Evolutionary conservation across 2,888 invertebrate species (phyloP).

Genomic region (Lithophane semibrunnea): DNA sequence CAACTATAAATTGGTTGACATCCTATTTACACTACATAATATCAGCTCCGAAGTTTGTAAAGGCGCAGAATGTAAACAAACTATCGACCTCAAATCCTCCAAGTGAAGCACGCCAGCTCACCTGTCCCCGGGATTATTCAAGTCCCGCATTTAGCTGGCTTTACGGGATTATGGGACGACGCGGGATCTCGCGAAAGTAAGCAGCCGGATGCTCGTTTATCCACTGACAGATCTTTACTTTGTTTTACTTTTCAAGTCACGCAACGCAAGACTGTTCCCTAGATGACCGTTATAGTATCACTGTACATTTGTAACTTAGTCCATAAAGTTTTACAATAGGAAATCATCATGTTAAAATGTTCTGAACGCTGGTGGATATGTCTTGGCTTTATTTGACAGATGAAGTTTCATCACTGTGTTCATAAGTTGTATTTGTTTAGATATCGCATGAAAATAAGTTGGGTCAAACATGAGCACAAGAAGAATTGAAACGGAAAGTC

Average conservation of each 20-base stretch:
- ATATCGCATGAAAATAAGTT: not conserved
- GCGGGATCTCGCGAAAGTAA: constrained; percentile 72
- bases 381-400: not conserved
- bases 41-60: constrained; percentile 40
- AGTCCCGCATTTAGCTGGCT: constrained; percentile 74
- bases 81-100: constrained; percentile 70
- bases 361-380: not conserved
- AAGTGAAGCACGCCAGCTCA: constrained; percentile 68
- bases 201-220: constrained; percentile 76
- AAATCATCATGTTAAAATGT: not conserved
- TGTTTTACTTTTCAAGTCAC: constrained; percentile 76
- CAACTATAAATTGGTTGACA: constrained; percentile 50
- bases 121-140: constrained; percentile 75
- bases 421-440: not conserved
- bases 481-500: not conserved
- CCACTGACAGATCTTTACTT: constrained; percentile 74
- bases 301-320: constrained; percentile 36
- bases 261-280: constrained; percentile 60
- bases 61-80: constrained; percentile 67
- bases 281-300: constrained; percentile 49
- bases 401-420: no score
- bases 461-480: not conserved
- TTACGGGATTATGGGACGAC: constrained; percentile 74
- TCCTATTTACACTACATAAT: constrained; percentile 55
- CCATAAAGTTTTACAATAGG: constrained; percentile 20